These are phyloP conservation scores for Trachops cirrhosus DNA, from an alignment of 2,797 vertebrate species.

Conservation along the genomic window DNA sequence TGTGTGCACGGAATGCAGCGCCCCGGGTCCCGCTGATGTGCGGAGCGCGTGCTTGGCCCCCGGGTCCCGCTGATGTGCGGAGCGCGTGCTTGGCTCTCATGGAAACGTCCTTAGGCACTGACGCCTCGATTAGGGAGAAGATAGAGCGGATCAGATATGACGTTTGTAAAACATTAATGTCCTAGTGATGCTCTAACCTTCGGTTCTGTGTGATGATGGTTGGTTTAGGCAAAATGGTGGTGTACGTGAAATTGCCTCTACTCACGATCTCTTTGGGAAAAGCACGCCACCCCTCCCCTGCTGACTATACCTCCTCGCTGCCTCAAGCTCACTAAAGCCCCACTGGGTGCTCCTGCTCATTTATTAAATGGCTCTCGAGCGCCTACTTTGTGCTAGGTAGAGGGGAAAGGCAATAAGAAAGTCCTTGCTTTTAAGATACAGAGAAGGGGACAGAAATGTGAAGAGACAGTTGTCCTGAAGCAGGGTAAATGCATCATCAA, in stretches of 20 bases:
- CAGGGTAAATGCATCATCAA: not conserved
- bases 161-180: conserved; percentile 50
- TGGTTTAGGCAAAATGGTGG: not conserved
- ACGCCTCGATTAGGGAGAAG: conserved; percentile 60
- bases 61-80: not conserved
- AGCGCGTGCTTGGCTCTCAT: conserved; percentile 53
- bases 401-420: not conserved
- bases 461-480: not conserved
- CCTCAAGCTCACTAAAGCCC: not conserved
- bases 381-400: not conserved
- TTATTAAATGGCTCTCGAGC: not conserved
- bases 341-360: not conserved
- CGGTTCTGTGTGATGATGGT: not conserved
- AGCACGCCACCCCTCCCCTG: not conserved
- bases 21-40: conserved; percentile 66
- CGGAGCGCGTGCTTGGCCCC: no score
- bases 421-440: not conserved
- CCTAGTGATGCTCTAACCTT: not conserved
- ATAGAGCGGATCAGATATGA: conserved; percentile 57
- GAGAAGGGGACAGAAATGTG: not conserved
- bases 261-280: not conserved
- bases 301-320: rapidly evolving
- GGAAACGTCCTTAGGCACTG: conserved; percentile 62
- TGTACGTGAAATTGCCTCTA: not conserved
- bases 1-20: conserved; percentile 79